Evolutionary conservation across 2,888 invertebrate genomes (phyloP).

Genomic region (Drosophila nr. perissopoda): DNA sequence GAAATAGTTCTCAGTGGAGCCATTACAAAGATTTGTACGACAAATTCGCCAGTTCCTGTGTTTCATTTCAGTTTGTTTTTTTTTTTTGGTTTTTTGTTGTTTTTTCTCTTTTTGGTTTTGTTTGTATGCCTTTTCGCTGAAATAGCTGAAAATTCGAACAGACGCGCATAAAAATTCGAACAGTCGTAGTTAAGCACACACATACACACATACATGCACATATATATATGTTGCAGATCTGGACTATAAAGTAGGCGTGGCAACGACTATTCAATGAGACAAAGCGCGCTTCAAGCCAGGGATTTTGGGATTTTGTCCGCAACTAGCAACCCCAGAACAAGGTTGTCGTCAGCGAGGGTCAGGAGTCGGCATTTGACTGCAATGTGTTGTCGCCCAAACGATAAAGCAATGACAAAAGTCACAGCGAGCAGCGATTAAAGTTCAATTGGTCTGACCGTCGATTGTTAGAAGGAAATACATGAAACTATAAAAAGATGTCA

Average conservation of each 20-base stretch:
- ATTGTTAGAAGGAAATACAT: constrained; percentile 37
- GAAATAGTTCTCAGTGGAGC: constrained; percentile 83
- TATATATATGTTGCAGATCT: background rate
- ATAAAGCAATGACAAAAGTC: constrained; percentile 80
- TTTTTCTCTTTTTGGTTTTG: constrained; percentile 1
- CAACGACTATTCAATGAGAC: constrained; percentile 75
- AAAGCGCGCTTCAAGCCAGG: constrained; percentile 56
- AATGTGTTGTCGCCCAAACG: constrained; percentile 73
- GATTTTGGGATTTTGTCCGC: constrained; percentile 32
- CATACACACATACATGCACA: constrained; percentile 4
- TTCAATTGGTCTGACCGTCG: constrained; percentile 73
- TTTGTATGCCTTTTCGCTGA: constrained; percentile 61
- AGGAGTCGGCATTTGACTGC: constrained; percentile 18
- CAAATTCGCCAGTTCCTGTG: constrained; percentile 59
- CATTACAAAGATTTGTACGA: constrained; percentile 82
- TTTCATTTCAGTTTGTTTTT: constrained; percentile 36
- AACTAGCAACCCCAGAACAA: constrained; percentile 34
- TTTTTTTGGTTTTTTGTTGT: constrained; percentile 3
- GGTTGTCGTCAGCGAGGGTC: constrained; percentile 1
- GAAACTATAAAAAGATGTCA: background rate
- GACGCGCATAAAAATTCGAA: constrained; percentile 48
- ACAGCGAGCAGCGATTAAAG: constrained; percentile 72
- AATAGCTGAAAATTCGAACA: constrained; percentile 66
- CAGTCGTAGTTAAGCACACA: constrained; percentile 54
- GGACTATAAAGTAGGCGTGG: constrained; percentile 62